Conservation (phyloP, 1,140 invertebrate genomes). For the Drosophila rhopaloa region DNA sequence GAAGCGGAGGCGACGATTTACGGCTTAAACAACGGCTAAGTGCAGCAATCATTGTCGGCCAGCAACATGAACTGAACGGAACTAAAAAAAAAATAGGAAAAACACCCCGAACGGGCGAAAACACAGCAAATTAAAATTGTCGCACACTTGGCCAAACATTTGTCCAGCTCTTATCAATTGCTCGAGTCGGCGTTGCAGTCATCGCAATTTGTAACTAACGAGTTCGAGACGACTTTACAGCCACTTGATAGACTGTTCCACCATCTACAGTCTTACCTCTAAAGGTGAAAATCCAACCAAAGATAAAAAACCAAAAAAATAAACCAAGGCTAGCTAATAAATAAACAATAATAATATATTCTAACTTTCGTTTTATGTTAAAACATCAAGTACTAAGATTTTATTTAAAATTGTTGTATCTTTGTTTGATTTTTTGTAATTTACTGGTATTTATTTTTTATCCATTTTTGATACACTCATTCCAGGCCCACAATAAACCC, state of each 20-base stretch:
- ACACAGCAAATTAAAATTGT: conserved; percentile 71
- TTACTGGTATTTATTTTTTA: background rate
- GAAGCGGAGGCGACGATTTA: conserved; percentile 51
- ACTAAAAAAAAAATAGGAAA: conserved; percentile 20
- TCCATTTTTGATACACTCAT: background rate
- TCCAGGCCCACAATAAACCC: background rate
- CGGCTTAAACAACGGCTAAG: conserved; percentile 42
- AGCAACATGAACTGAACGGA: conserved; percentile 37
- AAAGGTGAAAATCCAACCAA: background rate
- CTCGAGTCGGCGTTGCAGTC: conserved; percentile 41
- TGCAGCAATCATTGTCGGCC: conserved; percentile 35
- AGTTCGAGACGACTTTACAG: conserved; percentile 42
- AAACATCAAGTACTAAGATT: too few relatives aligned
- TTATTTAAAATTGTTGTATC: too few relatives aligned
- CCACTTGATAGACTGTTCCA: conserved; percentile 63
- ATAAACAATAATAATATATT: too few relatives aligned
- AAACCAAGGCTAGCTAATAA: too few relatives aligned
- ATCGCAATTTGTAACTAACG: conserved; percentile 56
- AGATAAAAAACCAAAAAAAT: too few relatives aligned
- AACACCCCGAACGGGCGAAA: conserved; percentile 20
- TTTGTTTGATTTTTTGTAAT: too few relatives aligned
- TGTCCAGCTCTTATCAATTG: conserved; percentile 70
- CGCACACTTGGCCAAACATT: conserved; percentile 75
- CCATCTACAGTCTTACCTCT: conserved; percentile 19
- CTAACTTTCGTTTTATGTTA: too few relatives aligned